Conservation (phyloP, 2,888 invertebrate genomes). For the Noctuana brunneofusca region DNA sequence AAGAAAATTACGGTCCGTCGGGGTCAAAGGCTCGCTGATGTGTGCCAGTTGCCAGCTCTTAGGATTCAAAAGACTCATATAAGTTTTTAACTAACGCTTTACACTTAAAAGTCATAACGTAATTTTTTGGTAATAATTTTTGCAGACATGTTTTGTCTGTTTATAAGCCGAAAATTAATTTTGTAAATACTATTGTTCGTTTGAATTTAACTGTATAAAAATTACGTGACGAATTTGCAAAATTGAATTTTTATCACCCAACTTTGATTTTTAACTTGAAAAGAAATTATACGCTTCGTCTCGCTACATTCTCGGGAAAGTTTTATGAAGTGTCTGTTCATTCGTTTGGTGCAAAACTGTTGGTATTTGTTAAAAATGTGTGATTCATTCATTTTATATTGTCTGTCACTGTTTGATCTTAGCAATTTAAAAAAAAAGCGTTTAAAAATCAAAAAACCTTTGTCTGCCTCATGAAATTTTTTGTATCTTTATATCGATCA, state of each 20-base stretch:
- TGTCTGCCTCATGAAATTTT: conserved; percentile 10
- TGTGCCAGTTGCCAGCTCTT: conserved; percentile 2
- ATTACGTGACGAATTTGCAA: conserved; percentile 28
- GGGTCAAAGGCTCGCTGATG: conserved; percentile 24
- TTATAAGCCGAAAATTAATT: neutral
- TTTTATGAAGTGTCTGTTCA: neutral
- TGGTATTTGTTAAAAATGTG: no score
- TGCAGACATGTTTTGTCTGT: neutral
- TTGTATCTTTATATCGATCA: conserved; percentile 3
- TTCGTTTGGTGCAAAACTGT: neutral
- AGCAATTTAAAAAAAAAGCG: no score
- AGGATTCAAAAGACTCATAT: neutral
- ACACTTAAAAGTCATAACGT: no score
- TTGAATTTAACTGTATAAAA: conserved; percentile 4
- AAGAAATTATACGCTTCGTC: conserved; percentile 10
- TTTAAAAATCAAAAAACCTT: neutral
- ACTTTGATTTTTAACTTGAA: conserved; percentile 4
- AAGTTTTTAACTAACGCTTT: no score
- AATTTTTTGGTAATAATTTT: conserved; percentile 3
- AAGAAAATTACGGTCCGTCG: conserved; percentile 24
- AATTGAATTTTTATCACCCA: conserved; percentile 20
- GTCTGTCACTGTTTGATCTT: no score
- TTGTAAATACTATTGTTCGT: conserved; percentile 12
- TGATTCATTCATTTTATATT: neutral
- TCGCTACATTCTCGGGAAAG: conserved; percentile 16